A percentile compares a stretch with the other conserved stretches of the same genome.
phyloP scores from a whole-genome alignment of 2,888 invertebrate species.

The Cheilosia urbana region DNA sequence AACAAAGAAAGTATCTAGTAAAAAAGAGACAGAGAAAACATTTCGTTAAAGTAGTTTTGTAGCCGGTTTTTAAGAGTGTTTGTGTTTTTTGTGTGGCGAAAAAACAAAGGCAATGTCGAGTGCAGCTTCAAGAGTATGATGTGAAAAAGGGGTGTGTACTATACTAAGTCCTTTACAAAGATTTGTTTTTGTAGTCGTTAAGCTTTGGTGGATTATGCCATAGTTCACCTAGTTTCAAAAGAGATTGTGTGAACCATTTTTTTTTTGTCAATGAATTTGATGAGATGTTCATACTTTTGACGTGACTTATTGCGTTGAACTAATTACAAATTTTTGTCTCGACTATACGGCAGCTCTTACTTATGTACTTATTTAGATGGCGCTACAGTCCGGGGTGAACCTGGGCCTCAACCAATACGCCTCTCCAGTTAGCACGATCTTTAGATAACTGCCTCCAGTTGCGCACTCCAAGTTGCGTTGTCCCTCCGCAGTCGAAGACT shows the following conservation, averaged over 20 bases:
- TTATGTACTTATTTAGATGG: too few relatives aligned
- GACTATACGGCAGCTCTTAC: too few relatives aligned
- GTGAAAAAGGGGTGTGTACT: conserved; percentile 49
- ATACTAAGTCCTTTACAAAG: conserved; percentile 35
- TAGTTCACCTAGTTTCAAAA: conserved; percentile 46
- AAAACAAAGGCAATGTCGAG: conserved; percentile 68
- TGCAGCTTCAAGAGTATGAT: conserved; percentile 43
- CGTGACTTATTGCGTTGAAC: too few relatives aligned
- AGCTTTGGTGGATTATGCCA: conserved; percentile 1
- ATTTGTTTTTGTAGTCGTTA: conserved; percentile 4
- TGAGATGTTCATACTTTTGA: too few relatives aligned
- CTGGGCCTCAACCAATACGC: too few relatives aligned
- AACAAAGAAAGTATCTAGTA: conserved; percentile 32
- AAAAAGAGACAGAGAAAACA: conserved; percentile 17
- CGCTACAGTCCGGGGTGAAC: too few relatives aligned
- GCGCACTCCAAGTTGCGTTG: too few relatives aligned
- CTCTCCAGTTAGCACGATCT: too few relatives aligned
- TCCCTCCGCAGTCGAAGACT: too few relatives aligned
- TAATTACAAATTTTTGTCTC: too few relatives aligned
- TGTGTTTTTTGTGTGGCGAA: conserved; percentile 23
- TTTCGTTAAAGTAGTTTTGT: conserved; percentile 48
- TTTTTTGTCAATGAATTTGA: neutral
- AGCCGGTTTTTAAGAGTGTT: conserved; percentile 55
- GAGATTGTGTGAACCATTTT: conserved; percentile 5
- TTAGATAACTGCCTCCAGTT: too few relatives aligned